These are phyloP conservation scores for Diglossa cyanea DNA, from an alignment of 2,797 vertebrate species.

Conservation along the genomic window DNA sequence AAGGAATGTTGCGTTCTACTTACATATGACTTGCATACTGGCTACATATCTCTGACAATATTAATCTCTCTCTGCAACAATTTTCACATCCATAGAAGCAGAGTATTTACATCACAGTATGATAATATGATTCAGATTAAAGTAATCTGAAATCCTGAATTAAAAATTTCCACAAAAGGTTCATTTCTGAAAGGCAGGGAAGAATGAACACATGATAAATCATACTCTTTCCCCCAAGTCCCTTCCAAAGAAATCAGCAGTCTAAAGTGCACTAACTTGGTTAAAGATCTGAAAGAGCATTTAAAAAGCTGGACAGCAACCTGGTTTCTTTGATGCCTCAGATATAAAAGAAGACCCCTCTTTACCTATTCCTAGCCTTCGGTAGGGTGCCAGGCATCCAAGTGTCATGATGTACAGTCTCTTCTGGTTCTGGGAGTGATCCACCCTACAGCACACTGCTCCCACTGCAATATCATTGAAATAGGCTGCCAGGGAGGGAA, in stretches of 20 bases:
- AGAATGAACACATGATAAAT: neutral
- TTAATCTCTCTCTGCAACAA: neutral
- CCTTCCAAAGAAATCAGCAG: neutral
- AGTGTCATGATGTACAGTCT: conserved; percentile 99
- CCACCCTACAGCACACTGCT: conserved; percentile 97
- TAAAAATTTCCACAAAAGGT: neutral
- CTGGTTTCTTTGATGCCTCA: neutral
- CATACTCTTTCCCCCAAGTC: neutral
- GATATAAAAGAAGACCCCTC: neutral
- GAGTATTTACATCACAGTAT: neutral
- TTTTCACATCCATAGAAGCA: neutral
- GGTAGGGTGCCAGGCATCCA: conserved; percentile 97
- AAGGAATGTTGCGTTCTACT: neutral
- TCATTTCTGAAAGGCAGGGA: neutral
- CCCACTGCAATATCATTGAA: conserved; percentile 99
- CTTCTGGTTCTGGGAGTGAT: conserved; percentile 99
- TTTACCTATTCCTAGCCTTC: conserved; percentile 98
- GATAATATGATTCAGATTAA: neutral
- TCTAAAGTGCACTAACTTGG: neutral
- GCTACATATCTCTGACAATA: neutral
- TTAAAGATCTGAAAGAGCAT: neutral
- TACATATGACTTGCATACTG: neutral
- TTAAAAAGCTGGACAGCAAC: neutral
- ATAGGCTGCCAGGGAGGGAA: conserved; percentile 84
- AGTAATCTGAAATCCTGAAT: neutral